Conservation (phyloP, 2,113 vertebrate genomes). For the Chelonoidis abingdonii region DNA sequence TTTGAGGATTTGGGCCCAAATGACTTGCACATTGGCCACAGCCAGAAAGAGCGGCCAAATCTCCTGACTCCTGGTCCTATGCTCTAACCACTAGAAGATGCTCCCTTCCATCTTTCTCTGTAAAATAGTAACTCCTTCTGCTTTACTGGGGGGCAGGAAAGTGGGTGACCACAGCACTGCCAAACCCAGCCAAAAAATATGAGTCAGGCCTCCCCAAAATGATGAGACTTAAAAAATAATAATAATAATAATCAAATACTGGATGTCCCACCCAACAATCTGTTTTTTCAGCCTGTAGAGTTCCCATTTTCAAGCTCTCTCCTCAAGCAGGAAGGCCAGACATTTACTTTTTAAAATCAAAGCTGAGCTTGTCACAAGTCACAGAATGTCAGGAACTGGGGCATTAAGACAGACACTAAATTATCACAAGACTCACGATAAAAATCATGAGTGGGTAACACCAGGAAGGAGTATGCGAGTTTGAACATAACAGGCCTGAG, state of each 20-base stretch:
- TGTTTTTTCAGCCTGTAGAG: neutral
- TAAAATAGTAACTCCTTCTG: neutral
- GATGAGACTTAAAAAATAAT: neutral
- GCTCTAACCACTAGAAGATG: neutral
- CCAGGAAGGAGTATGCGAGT: accelerated
- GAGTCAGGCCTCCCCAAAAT: neutral
- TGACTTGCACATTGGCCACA: neutral
- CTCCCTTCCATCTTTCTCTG: neutral
- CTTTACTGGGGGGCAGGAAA: neutral
- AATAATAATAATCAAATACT: neutral
- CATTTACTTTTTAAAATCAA: neutral
- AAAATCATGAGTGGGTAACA: neutral
- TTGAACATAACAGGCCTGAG: neutral
- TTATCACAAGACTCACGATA: neutral
- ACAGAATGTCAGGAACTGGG: neutral
- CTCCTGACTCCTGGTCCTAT: neutral
- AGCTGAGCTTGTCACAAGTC: too few relatives aligned
- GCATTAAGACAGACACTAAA: neutral
- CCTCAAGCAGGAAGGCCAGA: neutral
- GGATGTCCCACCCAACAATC: neutral
- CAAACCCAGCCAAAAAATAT: neutral
- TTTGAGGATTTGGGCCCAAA: neutral
- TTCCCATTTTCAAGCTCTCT: neutral
- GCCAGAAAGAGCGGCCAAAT: neutral
- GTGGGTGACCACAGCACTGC: neutral